These are phyloP conservation scores for Caenorhabditis wallacei DNA, from an alignment of 2,888 invertebrate species.

Conservation along the genomic window DNA sequence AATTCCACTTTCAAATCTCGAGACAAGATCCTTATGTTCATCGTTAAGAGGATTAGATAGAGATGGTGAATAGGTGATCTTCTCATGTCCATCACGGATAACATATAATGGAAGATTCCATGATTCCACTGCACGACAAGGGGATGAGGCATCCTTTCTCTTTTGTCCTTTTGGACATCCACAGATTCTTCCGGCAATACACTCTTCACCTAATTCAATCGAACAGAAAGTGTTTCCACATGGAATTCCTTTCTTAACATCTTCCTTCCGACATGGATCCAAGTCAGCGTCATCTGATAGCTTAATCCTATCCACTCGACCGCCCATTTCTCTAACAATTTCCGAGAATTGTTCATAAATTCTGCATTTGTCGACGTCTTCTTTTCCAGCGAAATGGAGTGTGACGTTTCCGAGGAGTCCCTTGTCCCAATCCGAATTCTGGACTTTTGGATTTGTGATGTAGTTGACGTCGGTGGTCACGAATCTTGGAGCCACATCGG, in stretches of 20 bases:
- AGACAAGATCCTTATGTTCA: slow-evolving; percentile 69
- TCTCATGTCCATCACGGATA: slow-evolving; percentile 71
- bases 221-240: slow-evolving; percentile 78
- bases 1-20: slow-evolving; percentile 73
- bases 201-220: slow-evolving; percentile 80
- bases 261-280: slow-evolving; percentile 72
- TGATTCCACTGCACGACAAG: slow-evolving; percentile 76
- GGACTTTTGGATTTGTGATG: slow-evolving; percentile 80
- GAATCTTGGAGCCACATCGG: slow-evolving; percentile 72
- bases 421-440: slow-evolving; percentile 77
- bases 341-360: slow-evolving; percentile 72
- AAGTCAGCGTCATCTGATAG: slow-evolving; percentile 73
- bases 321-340: slow-evolving; percentile 66
- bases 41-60: slow-evolving; percentile 72
- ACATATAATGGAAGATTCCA: slow-evolving; percentile 79
- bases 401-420: slow-evolving; percentile 79
- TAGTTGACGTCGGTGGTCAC: slow-evolving; percentile 77
- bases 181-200: slow-evolving; percentile 79
- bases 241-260: slow-evolving; percentile 68
- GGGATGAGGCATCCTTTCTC: slow-evolving; percentile 69
- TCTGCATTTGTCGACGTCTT: slow-evolving; percentile 73
- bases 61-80: slow-evolving; percentile 70
- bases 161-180: slow-evolving; percentile 79
- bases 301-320: slow-evolving; percentile 71
- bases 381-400: slow-evolving; percentile 69